These are phyloP conservation scores for Actinernus sp. DNA, from an alignment of 92 coral and sea anemone species.

Conservation along the genomic window DNA sequence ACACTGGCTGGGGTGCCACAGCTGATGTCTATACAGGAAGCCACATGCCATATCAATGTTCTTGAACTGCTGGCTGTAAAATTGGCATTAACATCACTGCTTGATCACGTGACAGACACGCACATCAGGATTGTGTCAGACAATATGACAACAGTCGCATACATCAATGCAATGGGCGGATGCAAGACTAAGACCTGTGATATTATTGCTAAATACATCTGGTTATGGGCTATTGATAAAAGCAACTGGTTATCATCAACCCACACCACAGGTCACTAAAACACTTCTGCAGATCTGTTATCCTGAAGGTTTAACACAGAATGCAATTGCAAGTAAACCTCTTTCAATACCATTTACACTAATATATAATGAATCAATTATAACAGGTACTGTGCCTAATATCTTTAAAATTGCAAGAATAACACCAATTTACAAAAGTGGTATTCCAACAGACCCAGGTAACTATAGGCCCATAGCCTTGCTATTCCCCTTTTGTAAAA, in stretches of 20 bases:
- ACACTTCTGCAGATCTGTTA: conserved; percentile 36
- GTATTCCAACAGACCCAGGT: no score
- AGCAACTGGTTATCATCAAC: conserved; percentile 33
- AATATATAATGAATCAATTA: no score
- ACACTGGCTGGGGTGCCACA: conserved; percentile 45
- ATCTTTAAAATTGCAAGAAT: no score
- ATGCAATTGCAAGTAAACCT: no score
- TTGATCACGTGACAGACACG: not conserved
- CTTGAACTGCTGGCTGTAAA: conserved; percentile 24
- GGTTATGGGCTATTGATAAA: conserved; percentile 28
- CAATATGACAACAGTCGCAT: conserved; percentile 35
- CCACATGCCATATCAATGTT: conserved; percentile 16
- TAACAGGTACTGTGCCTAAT: no score
- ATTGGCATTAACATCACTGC: conserved; percentile 13
- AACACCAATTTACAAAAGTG: no score
- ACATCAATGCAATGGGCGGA: conserved; percentile 59
- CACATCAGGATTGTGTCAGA: conserved; percentile 42
- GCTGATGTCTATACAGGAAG: not conserved
- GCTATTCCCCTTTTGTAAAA: no score
- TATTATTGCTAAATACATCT: conserved; percentile 13
- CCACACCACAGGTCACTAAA: conserved; percentile 37
- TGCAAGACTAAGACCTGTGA: conserved; percentile 15
- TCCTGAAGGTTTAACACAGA: no score
- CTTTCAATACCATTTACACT: no score
- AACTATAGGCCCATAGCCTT: no score